Evolutionary conservation across 2,113 vertebrate species (phyloP).

Genomic region (Xenopus borealis): DNA sequence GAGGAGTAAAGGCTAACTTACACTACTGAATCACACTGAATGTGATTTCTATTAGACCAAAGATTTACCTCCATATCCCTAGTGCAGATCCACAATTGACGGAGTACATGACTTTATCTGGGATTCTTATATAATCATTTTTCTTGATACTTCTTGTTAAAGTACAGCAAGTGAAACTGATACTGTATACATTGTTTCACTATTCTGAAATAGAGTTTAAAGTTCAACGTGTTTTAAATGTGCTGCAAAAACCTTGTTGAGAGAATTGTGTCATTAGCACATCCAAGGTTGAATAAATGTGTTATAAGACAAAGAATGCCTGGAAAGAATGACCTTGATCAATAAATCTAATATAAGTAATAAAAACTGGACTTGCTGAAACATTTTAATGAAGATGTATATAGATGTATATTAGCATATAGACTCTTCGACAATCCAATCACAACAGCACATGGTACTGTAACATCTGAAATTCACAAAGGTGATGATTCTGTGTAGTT

Average conservation of each 20-base stretch:
- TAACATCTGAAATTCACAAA: too few species aligned
- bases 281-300: not conserved
- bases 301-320: not conserved
- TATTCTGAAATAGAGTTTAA: not conserved
- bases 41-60: constrained; percentile 19
- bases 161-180: not conserved
- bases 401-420: too few species aligned
- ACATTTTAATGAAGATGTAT: too few species aligned
- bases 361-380: too few species aligned
- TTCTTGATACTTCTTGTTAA: not conserved
- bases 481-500: too few species aligned
- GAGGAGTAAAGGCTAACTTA: constrained; percentile 40
- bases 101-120: constrained; percentile 7
- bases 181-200: not conserved
- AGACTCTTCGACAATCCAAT: too few species aligned
- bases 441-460: too few species aligned
- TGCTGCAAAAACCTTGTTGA: not conserved
- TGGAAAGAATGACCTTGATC: not conserved
- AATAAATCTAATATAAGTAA: too few species aligned
- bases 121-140: constrained; percentile 4
- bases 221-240: not conserved
- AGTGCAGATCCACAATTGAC: constrained; percentile 25
- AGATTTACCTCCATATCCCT: constrained; percentile 12
- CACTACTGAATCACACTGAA: constrained; percentile 39
- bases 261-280: not conserved